phyloP scores from a whole-genome alignment of 2,113 vertebrate species.

The Formicarius rufipectus region DNA sequence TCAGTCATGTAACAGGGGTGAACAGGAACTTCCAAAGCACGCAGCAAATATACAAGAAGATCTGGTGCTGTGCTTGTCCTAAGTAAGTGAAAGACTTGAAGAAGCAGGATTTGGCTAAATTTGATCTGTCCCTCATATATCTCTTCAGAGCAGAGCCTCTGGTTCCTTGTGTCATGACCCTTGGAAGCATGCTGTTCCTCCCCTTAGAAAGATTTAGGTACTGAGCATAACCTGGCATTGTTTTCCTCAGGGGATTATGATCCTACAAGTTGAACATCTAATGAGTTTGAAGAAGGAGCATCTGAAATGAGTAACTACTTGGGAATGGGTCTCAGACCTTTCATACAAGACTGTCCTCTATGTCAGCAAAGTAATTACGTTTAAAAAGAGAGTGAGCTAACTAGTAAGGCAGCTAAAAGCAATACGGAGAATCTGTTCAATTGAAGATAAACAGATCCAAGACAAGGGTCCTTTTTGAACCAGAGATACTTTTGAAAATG shows the following conservation, averaged over 20 bases:
- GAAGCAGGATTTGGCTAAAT: neutral
- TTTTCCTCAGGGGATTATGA: neutral
- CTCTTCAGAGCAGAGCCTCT: neutral
- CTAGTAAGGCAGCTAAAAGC: neutral
- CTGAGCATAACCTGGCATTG: neutral
- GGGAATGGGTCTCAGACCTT: neutral
- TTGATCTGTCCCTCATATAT: neutral
- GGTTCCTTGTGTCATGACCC: neutral
- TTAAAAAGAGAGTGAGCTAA: neutral
- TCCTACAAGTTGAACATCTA: neutral
- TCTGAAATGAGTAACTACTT: neutral
- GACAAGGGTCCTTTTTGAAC: neutral
- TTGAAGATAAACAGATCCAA: neutral
- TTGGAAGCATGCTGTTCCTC: neutral
- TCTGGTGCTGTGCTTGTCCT: neutral
- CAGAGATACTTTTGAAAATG: neutral
- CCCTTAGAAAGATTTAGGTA: neutral
- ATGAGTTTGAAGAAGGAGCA: neutral
- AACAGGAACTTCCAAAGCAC: neutral
- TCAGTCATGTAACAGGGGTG: neutral
- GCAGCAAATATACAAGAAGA: neutral
- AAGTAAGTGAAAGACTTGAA: neutral
- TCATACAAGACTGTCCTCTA: neutral
- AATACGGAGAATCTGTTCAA: neutral
- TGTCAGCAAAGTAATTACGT: neutral